Evolutionary conservation across 1,140 invertebrate species (phyloP), one percentile per base, ranked within the genome.

Genomic region (Nautilus pompilius): DNA sequence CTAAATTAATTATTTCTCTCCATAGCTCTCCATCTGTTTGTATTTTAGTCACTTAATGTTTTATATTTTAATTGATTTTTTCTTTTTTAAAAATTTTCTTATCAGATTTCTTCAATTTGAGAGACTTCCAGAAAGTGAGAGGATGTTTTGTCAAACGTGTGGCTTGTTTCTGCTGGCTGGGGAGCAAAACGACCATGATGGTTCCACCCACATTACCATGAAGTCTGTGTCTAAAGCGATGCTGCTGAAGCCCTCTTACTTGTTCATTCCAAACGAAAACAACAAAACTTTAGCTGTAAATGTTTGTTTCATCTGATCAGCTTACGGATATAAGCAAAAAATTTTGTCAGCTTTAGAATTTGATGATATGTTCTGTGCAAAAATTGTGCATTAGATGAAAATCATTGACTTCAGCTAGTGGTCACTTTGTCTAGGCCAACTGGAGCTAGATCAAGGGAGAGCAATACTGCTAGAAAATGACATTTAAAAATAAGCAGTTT

Each of bases 271-370:
- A 3, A 71, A 89, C 10, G 83, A 87, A 22, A 84, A 89, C 73
- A 82, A 87, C 2, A 90, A 89, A 75, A 88, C 87, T 58, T 89
- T 90, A 81, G 90, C 90, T 59, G 76, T 78, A 66, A 68, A 72
- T 63, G n/a, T n/a, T n/a, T n/a, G n/a, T n/a, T n/a, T n/a, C n/a
- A n/a, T n/a, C n/a, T n/a, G n/a, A n/a, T n/a, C n/a, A n/a, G n/a
- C n/a, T n/a, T n/a, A n/a, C n/a, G n/a, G n/a, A n/a, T n/a, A n/a
- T n/a, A n/a, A n/a, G n/a, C n/a, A n/a, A n/a, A n/a, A n/a, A n/a
- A n/a, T n/a, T n/a, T n/a, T n/a, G n/a, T n/a, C n/a, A n/a, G n/a
- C n/a, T n/a, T n/a, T n/a, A n/a, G n/a, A n/a, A n/a, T n/a, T n/a
- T n/a, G n/a, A n/a, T n/a, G n/a, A n/a, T n/a, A n/a, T n/a, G n/a